Percentiles rank a stretch among this genome's conserved stretches.
These are phyloP conservation scores for Procavia capensis DNA, from an alignment of 2,113 vertebrate genomes.

Conservation along the genomic window DNA sequence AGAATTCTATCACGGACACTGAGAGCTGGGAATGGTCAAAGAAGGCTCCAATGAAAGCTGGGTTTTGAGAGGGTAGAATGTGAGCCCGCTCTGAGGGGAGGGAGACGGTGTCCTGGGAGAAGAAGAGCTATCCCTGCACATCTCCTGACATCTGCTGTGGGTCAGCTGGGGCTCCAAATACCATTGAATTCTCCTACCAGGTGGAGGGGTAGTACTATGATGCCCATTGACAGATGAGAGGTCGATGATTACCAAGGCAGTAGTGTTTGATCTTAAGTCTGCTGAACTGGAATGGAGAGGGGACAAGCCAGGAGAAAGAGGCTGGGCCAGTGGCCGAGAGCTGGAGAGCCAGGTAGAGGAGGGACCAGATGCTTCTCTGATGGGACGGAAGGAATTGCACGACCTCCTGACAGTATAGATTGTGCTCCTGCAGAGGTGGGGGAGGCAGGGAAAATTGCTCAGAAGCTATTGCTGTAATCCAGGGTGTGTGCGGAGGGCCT, in stretches of 20 bases:
- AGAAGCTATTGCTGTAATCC: neutral
- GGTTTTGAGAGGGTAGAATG: neutral
- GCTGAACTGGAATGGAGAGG: neutral
- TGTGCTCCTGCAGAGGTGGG: neutral
- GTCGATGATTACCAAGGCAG: neutral
- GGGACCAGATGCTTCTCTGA: neutral
- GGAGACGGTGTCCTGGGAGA: accelerated
- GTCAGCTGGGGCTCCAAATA: neutral
- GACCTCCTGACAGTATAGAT: neutral
- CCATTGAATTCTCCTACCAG: neutral
- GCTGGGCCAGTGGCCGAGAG: neutral
- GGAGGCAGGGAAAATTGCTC: neutral
- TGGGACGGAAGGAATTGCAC: neutral
- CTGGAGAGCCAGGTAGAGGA: neutral
- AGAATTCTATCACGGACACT: neutral
- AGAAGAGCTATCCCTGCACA: neutral
- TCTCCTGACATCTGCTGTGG: neutral
- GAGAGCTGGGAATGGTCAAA: neutral
- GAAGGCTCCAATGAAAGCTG: neutral
- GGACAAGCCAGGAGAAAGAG: neutral
- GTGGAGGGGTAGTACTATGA: neutral
- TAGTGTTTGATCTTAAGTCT: neutral
- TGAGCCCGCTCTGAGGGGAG: neutral
- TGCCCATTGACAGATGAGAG: neutral
- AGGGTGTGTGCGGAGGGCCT: neutral